phyloP scores from a whole-genome alignment of 2,888 invertebrate species.

The Blera fallax region DNA sequence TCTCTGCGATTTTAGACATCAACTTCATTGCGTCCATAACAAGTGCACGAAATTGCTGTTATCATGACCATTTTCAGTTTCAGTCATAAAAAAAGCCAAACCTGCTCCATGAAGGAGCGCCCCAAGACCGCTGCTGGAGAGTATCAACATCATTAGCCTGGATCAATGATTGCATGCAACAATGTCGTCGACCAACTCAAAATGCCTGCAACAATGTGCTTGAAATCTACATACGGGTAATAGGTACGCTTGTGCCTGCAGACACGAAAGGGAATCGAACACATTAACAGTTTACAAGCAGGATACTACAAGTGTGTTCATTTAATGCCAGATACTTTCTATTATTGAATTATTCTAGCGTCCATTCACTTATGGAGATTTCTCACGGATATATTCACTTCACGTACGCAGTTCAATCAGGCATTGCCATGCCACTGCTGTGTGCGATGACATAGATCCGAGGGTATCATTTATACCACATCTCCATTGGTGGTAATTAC shows the following conservation, averaged over 20 bases:
- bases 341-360: neutral
- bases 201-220: neutral
- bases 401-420: neutral
- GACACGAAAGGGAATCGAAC: slow-evolving; percentile 3
- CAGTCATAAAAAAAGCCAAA: neutral
- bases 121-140: neutral
- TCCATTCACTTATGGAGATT: neutral
- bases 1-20: neutral
- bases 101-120: neutral
- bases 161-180: slow-evolving; percentile 10
- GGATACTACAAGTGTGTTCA: slow-evolving; percentile 10
- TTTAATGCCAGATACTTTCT: slow-evolving; percentile 1
- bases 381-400: slow-evolving; percentile 40
- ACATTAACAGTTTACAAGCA: neutral
- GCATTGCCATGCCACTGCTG: neutral
- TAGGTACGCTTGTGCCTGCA: neutral
- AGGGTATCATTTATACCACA: slow-evolving; percentile 10
- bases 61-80: neutral
- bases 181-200: neutral
- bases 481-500: slow-evolving; percentile 52
- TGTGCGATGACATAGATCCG: slow-evolving; percentile 42
- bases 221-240: neutral
- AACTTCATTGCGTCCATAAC: neutral
- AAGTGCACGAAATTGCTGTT: neutral
- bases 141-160: neutral